A percentile compares a stretch with the other conserved stretches of the same genome.
phyloP scores from a whole-genome alignment of 2,113 vertebrate species.

The Catagonus wagneri region DNA sequence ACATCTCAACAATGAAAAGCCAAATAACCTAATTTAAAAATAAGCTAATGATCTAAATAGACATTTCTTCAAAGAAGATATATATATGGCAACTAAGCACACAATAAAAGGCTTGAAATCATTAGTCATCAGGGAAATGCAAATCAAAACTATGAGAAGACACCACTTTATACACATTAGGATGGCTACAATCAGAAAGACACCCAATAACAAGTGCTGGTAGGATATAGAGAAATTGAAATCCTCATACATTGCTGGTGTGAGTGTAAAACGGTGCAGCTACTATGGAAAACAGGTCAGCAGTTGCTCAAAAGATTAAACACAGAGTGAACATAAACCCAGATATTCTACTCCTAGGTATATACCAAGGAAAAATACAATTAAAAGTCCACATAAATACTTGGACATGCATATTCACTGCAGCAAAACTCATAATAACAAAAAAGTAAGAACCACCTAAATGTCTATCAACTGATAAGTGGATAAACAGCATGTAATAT shows the following conservation, averaged over 20 bases:
- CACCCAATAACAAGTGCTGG: neutral
- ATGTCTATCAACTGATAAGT: neutral
- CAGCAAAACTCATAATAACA: neutral
- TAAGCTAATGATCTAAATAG: neutral
- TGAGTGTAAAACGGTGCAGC: neutral
- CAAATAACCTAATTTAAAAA: neutral
- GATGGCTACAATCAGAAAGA: neutral
- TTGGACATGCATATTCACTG: neutral
- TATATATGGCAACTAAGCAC: neutral
- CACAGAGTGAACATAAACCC: neutral
- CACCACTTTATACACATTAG: neutral
- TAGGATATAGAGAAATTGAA: neutral
- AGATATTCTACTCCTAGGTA: neutral
- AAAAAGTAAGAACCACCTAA: neutral
- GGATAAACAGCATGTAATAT: neutral
- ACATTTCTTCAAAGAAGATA: constrained; percentile 24
- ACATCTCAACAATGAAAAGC: neutral
- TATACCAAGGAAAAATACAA: neutral
- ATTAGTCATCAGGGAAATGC: neutral
- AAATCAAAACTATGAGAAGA: neutral
- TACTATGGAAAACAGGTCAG: neutral
- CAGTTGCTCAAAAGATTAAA: neutral
- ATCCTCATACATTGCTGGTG: neutral
- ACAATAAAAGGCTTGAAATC: neutral
- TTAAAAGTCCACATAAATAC: neutral